A percentile compares a stretch with the other conserved stretches of the same genome.
Conservation (phyloP, 35 echinoderm and acorn worm species). For the Lytechinus variegatus region DNA sequence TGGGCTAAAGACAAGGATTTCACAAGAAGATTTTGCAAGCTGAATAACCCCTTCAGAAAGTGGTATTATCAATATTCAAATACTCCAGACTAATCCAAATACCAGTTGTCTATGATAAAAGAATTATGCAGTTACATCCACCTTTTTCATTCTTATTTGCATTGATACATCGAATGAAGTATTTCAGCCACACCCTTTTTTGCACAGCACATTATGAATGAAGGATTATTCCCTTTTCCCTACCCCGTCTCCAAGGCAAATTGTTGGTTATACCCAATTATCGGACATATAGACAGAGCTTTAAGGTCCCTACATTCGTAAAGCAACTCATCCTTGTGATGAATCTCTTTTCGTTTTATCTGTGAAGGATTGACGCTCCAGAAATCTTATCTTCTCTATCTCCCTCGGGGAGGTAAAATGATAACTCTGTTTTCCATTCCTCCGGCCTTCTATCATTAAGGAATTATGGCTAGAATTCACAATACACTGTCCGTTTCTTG, state of each 20-base stretch:
- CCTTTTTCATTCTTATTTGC: too few species aligned
- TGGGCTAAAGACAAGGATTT: too few species aligned
- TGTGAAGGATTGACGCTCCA: background rate
- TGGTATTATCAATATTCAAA: too few species aligned
- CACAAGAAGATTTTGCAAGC: too few species aligned
- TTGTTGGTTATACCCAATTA: background rate
- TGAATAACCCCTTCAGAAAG: too few species aligned
- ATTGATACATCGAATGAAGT: too few species aligned
- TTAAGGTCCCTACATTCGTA: background rate
- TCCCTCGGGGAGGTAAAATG: background rate
- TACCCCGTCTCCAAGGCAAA: background rate
- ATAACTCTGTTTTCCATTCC: background rate
- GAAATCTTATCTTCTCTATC: background rate
- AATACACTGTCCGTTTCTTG: background rate
- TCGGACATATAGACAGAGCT: background rate
- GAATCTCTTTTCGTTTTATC: background rate
- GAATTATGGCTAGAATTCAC: background rate
- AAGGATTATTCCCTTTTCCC: too few species aligned
- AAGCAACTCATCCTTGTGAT: background rate
- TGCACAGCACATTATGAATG: too few species aligned
- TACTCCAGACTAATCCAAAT: too few species aligned
- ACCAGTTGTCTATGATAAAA: too few species aligned
- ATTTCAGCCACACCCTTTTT: too few species aligned
- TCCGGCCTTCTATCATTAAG: background rate
- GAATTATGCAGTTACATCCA: too few species aligned